Evolutionary conservation across 1,140 invertebrate species (phyloP), one percentile per base, ranked within the genome.

Genomic region (Protaetia brevitarsis): DNA sequence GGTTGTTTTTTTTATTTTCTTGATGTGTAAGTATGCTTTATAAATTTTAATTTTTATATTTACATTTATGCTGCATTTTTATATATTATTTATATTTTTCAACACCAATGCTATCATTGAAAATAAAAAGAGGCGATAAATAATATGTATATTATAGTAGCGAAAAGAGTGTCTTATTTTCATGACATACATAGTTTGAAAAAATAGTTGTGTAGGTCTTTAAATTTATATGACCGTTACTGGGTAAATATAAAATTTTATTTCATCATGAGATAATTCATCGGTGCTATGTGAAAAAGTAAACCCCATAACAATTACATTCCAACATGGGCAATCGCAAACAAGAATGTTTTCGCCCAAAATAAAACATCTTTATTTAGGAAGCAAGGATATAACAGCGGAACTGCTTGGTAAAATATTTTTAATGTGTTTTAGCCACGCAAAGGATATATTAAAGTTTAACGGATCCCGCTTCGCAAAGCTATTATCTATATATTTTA

Each of bases 391-490:
- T 21, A 45, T 45, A 45, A 19, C 41, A 5, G 41, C 23, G 41
- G 41, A 45, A 19, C 41, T 16, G 41, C 13, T 45, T 4, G 41
- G 41, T 45, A 19, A 45, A 45, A 45, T 45, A 45, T 45, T 45
- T 45, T 45, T 45, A 45, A 45, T 45, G 41, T 13, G 41, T 21
- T 45, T 45, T 21, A 16, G 41, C 41, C 41, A 45, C 41, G 41
- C 41, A 45, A 45, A 45, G 41, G 41, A 45, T 45, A 45, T 45
- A 21, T 45, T 45, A 45, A 45, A 45, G 41, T 45, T 45, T 45
- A 45, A 45, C 16, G 16, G 41, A 21, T 21, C 23, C 41, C 41
- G 41, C 23, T 45, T 45, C 41, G 41, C 16, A 45, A 45, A 19
- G 41, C 41, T 13, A 45, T 45, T 45, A 45, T 21, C 41, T 45